These are phyloP conservation scores for Heterodera schachtii DNA, from an alignment of 1,140 invertebrate genomes.

Conservation along the genomic window DNA sequence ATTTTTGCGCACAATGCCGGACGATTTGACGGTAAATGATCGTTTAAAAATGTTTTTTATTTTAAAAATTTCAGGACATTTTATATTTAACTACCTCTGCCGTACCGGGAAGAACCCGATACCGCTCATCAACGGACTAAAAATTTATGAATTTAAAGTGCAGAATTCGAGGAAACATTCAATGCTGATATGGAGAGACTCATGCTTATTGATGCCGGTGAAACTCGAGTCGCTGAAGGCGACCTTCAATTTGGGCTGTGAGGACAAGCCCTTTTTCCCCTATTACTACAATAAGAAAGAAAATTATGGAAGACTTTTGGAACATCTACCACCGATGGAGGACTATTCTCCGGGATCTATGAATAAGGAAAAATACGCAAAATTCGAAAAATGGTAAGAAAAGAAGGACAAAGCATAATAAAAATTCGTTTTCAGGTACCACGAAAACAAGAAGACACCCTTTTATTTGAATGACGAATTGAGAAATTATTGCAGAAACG, in stretches of 20 bases:
- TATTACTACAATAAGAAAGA: neutral
- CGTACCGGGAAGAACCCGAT: neutral
- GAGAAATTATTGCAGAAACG: constrained; percentile 12
- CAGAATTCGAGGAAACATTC: neutral
- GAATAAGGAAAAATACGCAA: neutral
- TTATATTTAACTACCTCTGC: neutral
- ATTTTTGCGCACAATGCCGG: neutral
- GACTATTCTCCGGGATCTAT: neutral
- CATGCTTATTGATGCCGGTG: neutral
- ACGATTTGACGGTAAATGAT: neutral
- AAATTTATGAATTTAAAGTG: constrained; percentile 5
- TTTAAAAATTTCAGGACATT: neutral
- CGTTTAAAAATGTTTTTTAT: no score
- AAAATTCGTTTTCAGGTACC: neutral
- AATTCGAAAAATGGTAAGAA: neutral
- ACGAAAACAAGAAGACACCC: neutral
- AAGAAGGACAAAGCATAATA: no score
- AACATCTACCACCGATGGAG: neutral
- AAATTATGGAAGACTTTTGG: neutral
- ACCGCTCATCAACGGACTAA: neutral
- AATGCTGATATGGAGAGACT: neutral
- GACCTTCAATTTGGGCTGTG: constrained; percentile 1
- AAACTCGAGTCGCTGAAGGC: neutral
- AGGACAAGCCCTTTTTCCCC: neutral
- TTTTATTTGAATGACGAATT: neutral